Evolutionary conservation across 2,888 invertebrate species (phyloP).

Genomic region (Sarcophaga caerulescens): DNA sequence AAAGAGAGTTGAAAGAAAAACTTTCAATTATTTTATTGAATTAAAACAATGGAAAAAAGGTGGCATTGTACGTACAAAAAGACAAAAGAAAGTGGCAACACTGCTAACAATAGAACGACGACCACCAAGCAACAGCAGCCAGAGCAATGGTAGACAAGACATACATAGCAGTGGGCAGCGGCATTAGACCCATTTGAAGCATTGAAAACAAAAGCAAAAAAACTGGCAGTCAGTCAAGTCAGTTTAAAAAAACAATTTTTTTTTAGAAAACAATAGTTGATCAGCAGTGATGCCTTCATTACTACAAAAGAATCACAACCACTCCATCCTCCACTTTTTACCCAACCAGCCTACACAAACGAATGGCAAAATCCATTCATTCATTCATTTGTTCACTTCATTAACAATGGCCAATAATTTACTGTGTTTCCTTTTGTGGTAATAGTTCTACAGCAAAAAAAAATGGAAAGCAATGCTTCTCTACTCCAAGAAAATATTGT

Average conservation of each 20-base stretch:
- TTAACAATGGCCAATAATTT: not conserved
- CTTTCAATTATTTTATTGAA: not conserved
- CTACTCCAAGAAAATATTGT: not conserved
- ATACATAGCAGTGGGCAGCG: not conserved
- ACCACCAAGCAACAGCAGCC: not conserved
- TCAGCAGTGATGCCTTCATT: conserved; percentile 39
- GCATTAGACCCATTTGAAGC: conserved; percentile 2
- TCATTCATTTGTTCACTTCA: not conserved
- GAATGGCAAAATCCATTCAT: not conserved
- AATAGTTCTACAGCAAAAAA: not conserved
- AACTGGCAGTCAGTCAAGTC: not conserved
- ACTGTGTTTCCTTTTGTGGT: not conserved
- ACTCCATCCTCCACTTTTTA: too few relatives aligned
- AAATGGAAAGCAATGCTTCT: not conserved
- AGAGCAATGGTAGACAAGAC: not conserved
- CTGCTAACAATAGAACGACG: not conserved
- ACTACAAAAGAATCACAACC: not conserved
- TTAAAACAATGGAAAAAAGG: not conserved
- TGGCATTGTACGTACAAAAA: not conserved
- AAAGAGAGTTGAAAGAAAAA: not conserved
- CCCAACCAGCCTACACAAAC: too few relatives aligned
- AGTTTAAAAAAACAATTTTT: conserved; percentile 28
- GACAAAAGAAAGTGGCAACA: not conserved
- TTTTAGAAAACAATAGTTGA: conserved; percentile 38
- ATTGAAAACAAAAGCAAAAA: conserved; percentile 4